Conservation (phyloP, 2,888 invertebrate genomes). For the Leistus spinibarbis region DNA sequence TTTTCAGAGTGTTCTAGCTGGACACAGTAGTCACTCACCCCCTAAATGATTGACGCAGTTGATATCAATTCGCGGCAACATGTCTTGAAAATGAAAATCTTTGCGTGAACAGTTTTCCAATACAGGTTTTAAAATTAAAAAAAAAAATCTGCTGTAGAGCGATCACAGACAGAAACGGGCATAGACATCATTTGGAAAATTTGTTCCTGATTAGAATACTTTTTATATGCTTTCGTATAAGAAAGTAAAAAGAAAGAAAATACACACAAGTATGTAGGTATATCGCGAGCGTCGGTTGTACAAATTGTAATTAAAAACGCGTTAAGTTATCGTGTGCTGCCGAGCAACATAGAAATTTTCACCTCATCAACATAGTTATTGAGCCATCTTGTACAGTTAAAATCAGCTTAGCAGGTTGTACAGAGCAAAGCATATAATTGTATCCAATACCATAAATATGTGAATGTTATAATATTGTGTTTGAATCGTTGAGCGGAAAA, state of each 20-base stretch:
- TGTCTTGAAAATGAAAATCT: no score
- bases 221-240: no score
- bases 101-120: no score
- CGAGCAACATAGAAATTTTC: neutral
- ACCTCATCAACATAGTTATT: neutral
- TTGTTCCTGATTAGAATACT: no score
- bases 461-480: no score
- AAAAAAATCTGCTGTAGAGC: no score
- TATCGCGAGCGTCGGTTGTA: conserved; percentile 13
- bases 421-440: neutral
- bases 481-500: no score
- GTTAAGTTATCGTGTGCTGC: conserved; percentile 11
- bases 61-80: no score
- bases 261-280: neutral
- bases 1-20: neutral
- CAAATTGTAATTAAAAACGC: conserved; percentile 33
- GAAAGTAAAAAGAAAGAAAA: neutral
- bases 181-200: conserved; percentile 25
- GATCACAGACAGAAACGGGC: no score
- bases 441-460: no score
- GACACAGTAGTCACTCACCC: neutral
- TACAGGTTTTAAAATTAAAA: no score
- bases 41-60: no score
- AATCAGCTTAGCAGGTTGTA: neutral
- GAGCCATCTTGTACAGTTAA: neutral